Percentiles rank a stretch among this genome's conserved stretches.
phyloP scores from a whole-genome alignment of 2,797 vertebrate species.

The Sebastiscus tertius region DNA sequence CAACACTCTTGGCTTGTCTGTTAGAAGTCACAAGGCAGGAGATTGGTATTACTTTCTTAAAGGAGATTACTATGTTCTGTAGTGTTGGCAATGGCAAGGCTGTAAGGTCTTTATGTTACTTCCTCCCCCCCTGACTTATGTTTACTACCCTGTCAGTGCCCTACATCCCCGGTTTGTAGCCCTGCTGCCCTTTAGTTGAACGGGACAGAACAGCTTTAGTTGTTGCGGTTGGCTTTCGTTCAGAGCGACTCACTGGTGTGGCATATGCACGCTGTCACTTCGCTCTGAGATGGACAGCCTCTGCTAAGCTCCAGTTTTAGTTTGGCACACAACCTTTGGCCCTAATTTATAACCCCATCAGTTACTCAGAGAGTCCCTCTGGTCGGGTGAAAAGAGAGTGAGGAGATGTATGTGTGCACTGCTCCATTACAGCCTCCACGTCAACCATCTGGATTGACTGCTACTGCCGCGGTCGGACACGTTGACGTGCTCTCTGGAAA shows the following conservation, averaged over 20 bases:
- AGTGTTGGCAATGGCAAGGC: background rate
- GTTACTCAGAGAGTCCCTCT: conserved; percentile 33
- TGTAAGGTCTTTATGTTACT: conserved; percentile 6
- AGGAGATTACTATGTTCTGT: background rate
- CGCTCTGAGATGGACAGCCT: background rate
- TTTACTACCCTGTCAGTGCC: conserved; percentile 11
- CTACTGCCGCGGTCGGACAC: conserved; percentile 29
- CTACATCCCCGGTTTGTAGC: background rate
- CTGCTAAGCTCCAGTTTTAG: conserved; percentile 51
- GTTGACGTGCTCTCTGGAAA: conserved; percentile 20
- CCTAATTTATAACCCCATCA: conserved; percentile 56
- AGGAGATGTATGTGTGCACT: conserved; percentile 45
- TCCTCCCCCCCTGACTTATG: background rate
- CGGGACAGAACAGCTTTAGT: conserved; percentile 18
- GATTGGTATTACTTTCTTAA: background rate
- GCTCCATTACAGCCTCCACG: conserved; percentile 50
- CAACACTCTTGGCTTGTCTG: background rate
- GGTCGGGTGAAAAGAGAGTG: conserved; percentile 34
- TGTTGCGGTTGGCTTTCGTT: conserved; percentile 37
- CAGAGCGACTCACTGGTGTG: conserved; percentile 33
- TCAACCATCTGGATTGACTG: conserved; percentile 57
- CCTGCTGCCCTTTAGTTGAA: conserved; percentile 28
- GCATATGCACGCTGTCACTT: conserved; percentile 16
- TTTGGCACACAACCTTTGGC: conserved; percentile 58
- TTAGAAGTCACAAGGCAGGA: background rate